A percentile compares a stretch with the other conserved stretches of the same genome.
phyloP scores from a whole-genome alignment of 2,888 invertebrate genomes.

The Melieria crassipennis region DNA sequence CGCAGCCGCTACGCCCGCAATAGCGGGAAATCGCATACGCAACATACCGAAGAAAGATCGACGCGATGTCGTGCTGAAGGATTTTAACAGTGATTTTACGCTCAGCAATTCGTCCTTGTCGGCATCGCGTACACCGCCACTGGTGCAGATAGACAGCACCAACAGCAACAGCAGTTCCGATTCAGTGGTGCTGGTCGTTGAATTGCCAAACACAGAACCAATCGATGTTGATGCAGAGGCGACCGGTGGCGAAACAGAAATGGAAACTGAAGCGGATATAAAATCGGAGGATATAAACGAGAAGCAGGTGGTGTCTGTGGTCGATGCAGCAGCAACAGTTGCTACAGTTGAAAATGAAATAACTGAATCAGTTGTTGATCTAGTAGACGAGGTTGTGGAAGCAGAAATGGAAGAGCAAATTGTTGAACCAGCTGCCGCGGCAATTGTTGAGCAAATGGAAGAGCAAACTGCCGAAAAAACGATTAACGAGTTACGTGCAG shows the following conservation, averaged over 20 bases:
- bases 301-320: background rate
- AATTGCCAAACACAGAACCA: conserved; percentile 20
- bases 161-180: conserved; percentile 42
- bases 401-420: background rate
- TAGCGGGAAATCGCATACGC: conserved; percentile 50
- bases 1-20: conserved; percentile 15
- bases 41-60: conserved; percentile 66
- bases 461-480: too few species aligned
- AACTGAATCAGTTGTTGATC: background rate
- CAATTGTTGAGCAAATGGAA: too few species aligned
- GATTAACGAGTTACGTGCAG: too few species aligned
- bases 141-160: conserved; percentile 22
- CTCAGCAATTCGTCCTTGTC: conserved; percentile 21
- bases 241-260: conserved; percentile 4
- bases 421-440: too few species aligned
- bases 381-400: background rate
- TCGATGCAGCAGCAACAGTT: background rate
- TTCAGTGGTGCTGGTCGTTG: conserved; percentile 45
- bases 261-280: background rate
- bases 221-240: conserved; percentile 21
- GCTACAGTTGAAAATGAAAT: background rate
- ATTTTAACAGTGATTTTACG: conserved; percentile 48
- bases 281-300: background rate
- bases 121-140: conserved; percentile 11
- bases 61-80: conserved; percentile 56